Conservation (phyloP, 2,888 invertebrate species). For the Pediacus dermestoides region DNA sequence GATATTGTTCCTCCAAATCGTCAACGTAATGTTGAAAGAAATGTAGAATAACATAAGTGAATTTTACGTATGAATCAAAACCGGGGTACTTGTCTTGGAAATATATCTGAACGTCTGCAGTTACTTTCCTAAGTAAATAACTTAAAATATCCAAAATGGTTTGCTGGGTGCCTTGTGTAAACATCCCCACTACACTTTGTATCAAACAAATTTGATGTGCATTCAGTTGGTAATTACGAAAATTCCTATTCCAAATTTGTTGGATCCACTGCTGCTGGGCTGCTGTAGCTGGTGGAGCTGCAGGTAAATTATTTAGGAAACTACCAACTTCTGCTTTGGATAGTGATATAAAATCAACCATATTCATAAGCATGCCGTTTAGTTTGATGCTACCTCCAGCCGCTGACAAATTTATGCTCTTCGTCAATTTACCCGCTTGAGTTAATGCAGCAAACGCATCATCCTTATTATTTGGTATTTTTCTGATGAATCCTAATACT, state of each 20-base stretch:
- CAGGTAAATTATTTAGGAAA: slow-evolving; percentile 27
- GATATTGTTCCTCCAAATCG: slow-evolving; percentile 22
- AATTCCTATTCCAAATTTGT: too few species aligned
- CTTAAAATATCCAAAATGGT: slow-evolving; percentile 9
- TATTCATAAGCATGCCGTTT: slow-evolving; percentile 36
- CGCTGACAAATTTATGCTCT: slow-evolving; percentile 44
- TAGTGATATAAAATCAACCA: slow-evolving; percentile 34
- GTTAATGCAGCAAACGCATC: slow-evolving; percentile 57
- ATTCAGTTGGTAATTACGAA: neutral
- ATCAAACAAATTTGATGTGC: neutral
- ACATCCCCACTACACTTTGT: too few species aligned
- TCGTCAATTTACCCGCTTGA: slow-evolving; percentile 53
- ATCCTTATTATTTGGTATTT: slow-evolving; percentile 54
- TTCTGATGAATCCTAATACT: slow-evolving; percentile 55
- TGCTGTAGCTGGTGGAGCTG: neutral
- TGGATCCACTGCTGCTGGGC: too few species aligned
- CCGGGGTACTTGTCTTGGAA: slow-evolving; percentile 16
- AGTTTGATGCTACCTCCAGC: slow-evolving; percentile 35
- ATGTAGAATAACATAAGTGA: slow-evolving; percentile 15
- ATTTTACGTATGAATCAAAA: slow-evolving; percentile 1
- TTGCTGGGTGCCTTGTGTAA: neutral
- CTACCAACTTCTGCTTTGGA: slow-evolving; percentile 28
- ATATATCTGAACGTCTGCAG: slow-evolving; percentile 16
- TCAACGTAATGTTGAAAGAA: slow-evolving; percentile 21
- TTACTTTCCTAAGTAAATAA: too few species aligned